These are phyloP conservation scores for Casuarius casuarius DNA, from an alignment of 2,113 vertebrate genomes.

Conservation along the genomic window DNA sequence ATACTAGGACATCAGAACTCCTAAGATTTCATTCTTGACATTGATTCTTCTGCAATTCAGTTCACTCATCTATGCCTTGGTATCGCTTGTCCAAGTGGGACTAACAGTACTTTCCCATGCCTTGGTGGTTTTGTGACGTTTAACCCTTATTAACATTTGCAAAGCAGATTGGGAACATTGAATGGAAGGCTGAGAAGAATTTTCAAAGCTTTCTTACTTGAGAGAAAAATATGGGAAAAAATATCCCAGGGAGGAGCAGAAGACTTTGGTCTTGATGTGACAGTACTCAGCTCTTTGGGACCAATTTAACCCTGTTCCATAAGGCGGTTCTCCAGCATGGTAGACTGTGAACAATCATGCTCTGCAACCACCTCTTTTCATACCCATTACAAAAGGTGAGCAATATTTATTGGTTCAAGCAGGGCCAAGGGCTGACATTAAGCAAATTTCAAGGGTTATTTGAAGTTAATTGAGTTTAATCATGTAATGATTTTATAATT, in stretches of 20 bases:
- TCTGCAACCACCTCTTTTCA: conserved; percentile 21
- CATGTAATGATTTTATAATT: conserved; percentile 77
- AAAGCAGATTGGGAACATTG: conserved; percentile 10
- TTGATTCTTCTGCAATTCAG: background rate
- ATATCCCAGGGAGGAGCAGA: background rate
- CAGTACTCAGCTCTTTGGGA: background rate
- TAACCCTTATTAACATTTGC: conserved; percentile 51
- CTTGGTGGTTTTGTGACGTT: conserved; percentile 11
- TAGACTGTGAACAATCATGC: background rate
- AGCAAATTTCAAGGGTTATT: conserved; percentile 80
- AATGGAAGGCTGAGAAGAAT: background rate
- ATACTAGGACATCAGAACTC: background rate
- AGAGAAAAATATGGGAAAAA: background rate
- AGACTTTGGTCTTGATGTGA: background rate
- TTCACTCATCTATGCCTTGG: background rate
- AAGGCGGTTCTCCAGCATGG: background rate
- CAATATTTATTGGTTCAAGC: conserved; percentile 66
- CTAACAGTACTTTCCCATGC: background rate
- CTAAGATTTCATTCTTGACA: background rate
- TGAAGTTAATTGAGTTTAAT: conserved; percentile 83
- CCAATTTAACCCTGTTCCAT: background rate
- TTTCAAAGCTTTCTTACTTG: conserved; percentile 18
- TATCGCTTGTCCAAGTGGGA: background rate
- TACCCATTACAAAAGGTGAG: conserved; percentile 65
- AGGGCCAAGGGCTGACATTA: conserved; percentile 76